phyloP scores from a whole-genome alignment of 1,140 invertebrate genomes.

The Caenorhabditis tropicalis region DNA sequence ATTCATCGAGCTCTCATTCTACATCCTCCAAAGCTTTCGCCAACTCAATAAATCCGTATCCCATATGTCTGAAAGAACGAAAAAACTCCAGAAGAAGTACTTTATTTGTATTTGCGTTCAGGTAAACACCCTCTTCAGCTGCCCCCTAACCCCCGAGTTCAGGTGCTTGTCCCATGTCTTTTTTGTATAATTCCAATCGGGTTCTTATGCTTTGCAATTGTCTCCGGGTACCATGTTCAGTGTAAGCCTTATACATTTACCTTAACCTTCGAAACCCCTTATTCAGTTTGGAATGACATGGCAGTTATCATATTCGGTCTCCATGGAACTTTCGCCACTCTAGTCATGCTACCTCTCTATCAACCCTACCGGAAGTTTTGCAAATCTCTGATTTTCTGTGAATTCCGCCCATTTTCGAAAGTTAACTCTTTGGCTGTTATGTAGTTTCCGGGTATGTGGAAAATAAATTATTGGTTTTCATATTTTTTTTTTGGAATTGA shows the following conservation, averaged over 20 bases:
- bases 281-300: slow-evolving; percentile 31
- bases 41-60: neutral
- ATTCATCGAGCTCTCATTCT: neutral
- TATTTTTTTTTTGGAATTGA: neutral
- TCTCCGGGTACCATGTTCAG: slow-evolving; percentile 18
- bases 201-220: slow-evolving; percentile 11
- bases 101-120: slow-evolving; percentile 21
- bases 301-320: neutral
- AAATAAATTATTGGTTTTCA: neutral
- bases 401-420: neutral
- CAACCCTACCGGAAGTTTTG: slow-evolving; percentile 24
- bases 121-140: neutral
- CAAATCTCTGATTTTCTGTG: neutral
- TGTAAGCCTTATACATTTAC: neutral
- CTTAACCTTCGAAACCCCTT: too few species aligned
- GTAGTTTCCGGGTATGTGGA: neutral
- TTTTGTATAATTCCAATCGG: slow-evolving; percentile 26
- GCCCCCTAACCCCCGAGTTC: neutral
- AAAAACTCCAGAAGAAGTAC: neutral
- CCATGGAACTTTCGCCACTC: neutral
- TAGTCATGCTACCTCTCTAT: neutral
- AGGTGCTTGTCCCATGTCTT: neutral
- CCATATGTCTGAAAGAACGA: slow-evolving; percentile 23
- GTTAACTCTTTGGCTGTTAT: neutral
- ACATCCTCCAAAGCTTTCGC: slow-evolving; percentile 3